Evolutionary conservation across 2,113 vertebrate species (phyloP), one percentile per base, ranked within the genome.

Genomic region (Lagopus leucura): DNA sequence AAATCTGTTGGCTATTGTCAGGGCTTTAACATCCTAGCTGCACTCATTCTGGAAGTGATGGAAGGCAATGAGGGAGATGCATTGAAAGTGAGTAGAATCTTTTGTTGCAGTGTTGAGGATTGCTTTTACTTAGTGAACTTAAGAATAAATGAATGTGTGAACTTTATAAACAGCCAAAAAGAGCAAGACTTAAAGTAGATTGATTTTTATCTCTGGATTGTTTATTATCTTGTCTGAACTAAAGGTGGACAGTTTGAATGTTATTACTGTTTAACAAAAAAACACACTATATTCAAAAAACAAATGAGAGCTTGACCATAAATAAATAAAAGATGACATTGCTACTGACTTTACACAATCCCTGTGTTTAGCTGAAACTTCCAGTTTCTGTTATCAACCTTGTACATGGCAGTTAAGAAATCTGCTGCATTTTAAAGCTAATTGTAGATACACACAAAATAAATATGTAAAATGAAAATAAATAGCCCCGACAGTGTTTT

Each of bases 1-100:
- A 99, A 99, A 95, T 97, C 97, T 57, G 98, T 99, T 18, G 98
- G 98, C 21, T 99, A 99, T 85, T 99, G 98, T 86, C 98, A 99
- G 96, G 98, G 98, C 65, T 99, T 99, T 94, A 99, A 99, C 84
- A 99, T 99, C 81, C 92, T 99, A 61, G 98, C 98, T 32, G 98
- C 98, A 1, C 98, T 99, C 28, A 99, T 99, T 79, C 96, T 99
- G 86, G 98, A 99, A 97, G 98, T 99, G 61, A 98, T 98, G 92
- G 98, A 99, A 82, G 98, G 98, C 88, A 98, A 98, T 11, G 98
- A 99, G 96, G 98, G 98, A 20, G 98, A 99, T 65, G 98, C 98
- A 1, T 94, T 99, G 78, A 99, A 99, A 97, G 98, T 99, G 70
- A 97, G 98, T 97, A 50, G 58, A 79, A 7, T 8, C 55, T 27